A percentile compares a stretch with the other conserved stretches of the same genome.
Conservation (phyloP, 23 tunicate species). For the Diplosoma virens region DNA sequence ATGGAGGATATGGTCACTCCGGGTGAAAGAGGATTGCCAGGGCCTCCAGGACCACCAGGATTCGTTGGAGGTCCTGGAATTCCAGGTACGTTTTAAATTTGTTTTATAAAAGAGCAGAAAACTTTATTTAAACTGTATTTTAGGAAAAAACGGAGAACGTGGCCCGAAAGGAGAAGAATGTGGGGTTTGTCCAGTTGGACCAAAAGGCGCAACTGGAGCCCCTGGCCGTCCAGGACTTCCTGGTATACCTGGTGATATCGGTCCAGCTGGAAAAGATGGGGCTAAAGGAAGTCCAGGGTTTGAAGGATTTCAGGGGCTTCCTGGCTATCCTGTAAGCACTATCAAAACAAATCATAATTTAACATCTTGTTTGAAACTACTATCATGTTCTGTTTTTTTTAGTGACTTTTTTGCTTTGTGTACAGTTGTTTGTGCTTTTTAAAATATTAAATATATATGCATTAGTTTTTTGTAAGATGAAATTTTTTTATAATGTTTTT, state of each 20-base stretch:
- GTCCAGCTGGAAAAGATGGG: constrained; percentile 52
- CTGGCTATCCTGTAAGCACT: constrained; percentile 51
- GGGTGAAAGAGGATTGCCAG: constrained; percentile 68
- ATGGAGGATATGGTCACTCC: constrained; percentile 79
- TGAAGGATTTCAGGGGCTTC: constrained; percentile 66
- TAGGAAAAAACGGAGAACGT: constrained; percentile 44
- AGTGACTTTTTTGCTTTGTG: not conserved
- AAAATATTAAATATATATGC: no score
- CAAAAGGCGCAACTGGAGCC: constrained; percentile 64
- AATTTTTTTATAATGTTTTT: no score
- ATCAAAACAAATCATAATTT: not conserved
- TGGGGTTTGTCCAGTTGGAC: constrained; percentile 67
- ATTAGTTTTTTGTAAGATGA: no score
- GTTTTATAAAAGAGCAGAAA: no score
- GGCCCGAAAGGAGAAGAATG: constrained; percentile 96
- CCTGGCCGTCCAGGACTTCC: constrained; percentile 56
- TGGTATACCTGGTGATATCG: constrained; percentile 75
- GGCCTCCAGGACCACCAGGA: constrained; percentile 87
- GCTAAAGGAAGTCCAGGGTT: constrained; percentile 64
- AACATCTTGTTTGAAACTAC: not conserved
- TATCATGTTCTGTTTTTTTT: not conserved
- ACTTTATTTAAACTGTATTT: no score
- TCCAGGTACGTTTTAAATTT: constrained; percentile 39
- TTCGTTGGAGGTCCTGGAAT: constrained; percentile 37
- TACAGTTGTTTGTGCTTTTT: no score